A percentile compares a stretch with the other conserved stretches of the same genome.
phyloP scores from a whole-genome alignment of 30 jellyfish, hydroid and myxozoan genomes.

The Clytia hemisphaerica region DNA sequence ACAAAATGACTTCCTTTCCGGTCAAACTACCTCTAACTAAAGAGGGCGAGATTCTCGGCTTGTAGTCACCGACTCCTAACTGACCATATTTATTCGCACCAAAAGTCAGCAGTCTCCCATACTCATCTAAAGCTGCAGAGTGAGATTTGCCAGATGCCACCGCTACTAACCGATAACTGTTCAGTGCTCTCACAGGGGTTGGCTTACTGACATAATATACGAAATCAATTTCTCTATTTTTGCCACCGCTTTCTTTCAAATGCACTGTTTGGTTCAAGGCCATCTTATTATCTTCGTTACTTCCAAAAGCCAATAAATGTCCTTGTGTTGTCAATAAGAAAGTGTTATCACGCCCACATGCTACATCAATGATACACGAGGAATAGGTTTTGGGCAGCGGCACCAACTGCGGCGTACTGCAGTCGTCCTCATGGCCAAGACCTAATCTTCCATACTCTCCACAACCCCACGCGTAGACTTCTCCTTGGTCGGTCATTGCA shows the following conservation, averaged over 20 bases:
- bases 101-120: constrained; percentile 80
- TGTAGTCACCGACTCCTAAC: constrained; percentile 80
- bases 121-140: constrained; percentile 72
- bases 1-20: constrained; percentile 61
- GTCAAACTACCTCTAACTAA: constrained; percentile 63
- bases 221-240: constrained; percentile 18
- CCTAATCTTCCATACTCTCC: constrained; percentile 86
- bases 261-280: constrained; percentile 76
- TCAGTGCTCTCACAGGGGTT: constrained; percentile 66
- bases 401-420: constrained; percentile 51
- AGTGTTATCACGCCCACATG: constrained; percentile 90
- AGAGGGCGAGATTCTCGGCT: constrained; percentile 59
- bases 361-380: too few relatives aligned
- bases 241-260: constrained; percentile 12
- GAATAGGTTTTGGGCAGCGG: constrained; percentile 41
- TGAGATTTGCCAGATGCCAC: constrained; percentile 85
- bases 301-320: constrained; percentile 69
- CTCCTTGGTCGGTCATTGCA: constrained; percentile 64
- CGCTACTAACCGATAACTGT: constrained; percentile 40
- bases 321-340: constrained; percentile 54
- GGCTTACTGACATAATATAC: constrained; percentile 61
- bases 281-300: constrained; percentile 74
- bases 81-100: constrained; percentile 83
- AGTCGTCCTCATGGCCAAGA: constrained; percentile 67
- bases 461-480: constrained; percentile 86